Evolutionary conservation across 2,797 vertebrate species (phyloP).

Genomic region (Melanotaenia trifasciata): DNA sequence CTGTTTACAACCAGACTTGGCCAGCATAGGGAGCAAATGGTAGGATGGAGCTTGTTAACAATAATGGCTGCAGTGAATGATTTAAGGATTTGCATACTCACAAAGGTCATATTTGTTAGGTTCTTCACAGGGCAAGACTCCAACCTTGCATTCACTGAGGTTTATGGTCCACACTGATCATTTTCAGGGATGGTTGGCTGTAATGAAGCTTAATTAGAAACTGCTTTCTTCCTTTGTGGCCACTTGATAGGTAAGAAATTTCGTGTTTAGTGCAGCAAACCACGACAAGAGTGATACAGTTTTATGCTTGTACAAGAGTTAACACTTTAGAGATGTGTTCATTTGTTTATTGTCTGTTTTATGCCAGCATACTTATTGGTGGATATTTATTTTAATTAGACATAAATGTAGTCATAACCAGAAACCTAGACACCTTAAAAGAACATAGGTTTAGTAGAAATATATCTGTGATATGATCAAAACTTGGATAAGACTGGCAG

Average conservation of each 20-base stretch:
- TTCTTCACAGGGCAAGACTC: conserved; percentile 65
- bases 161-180: conserved; percentile 72
- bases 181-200: conserved; percentile 73
- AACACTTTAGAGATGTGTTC: not conserved
- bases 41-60: conserved; percentile 77
- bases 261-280: conserved; percentile 54
- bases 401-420: not conserved
- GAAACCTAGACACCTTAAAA: not conserved
- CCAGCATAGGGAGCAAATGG: conserved; percentile 69
- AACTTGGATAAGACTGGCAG: conserved; percentile 11
- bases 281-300: conserved; percentile 33
- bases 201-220: conserved; percentile 74
- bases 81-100: conserved; percentile 76
- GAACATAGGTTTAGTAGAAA: not conserved
- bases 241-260: conserved; percentile 63
- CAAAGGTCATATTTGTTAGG: conserved; percentile 78
- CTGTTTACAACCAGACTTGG: conserved; percentile 78
- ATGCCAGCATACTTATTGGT: conserved; percentile 13
- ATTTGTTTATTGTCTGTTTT: not conserved
- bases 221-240: conserved; percentile 62
- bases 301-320: conserved; percentile 12
- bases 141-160: conserved; percentile 61
- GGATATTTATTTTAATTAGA: not conserved
- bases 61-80: conserved; percentile 75
- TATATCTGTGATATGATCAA: not conserved